A percentile compares a stretch with the other conserved stretches of the same genome.
phyloP scores from a whole-genome alignment of 2,797 vertebrate genomes.

The Eutrigla gurnardus region DNA sequence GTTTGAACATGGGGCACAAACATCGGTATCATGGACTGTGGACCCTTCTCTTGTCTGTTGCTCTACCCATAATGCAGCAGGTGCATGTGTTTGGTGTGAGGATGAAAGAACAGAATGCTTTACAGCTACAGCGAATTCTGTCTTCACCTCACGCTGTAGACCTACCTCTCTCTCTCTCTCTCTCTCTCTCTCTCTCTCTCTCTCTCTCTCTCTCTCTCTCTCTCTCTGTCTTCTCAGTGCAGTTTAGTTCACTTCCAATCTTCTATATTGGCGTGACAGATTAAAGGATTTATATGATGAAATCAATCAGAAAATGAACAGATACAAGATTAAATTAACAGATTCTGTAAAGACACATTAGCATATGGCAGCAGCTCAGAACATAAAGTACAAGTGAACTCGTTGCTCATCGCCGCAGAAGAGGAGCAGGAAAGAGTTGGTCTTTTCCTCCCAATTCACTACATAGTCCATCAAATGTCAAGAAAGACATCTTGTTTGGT shows the following conservation, averaged over 20 bases:
- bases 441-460: neutral
- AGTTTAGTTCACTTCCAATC: conserved; percentile 9
- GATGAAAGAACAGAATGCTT: too few species aligned
- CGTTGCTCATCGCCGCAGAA: neutral
- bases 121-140: too few species aligned
- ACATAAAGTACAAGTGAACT: neutral
- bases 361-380: neutral
- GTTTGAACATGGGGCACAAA: too few species aligned
- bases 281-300: conserved; percentile 3
- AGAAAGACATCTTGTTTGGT: neutral
- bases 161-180: neutral
- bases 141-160: too few species aligned
- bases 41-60: too few species aligned
- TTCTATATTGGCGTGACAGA: conserved; percentile 18
- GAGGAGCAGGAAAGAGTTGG: neutral
- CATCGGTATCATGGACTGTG: too few species aligned
- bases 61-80: too few species aligned
- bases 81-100: too few species aligned
- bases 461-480: neutral
- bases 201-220: neutral
- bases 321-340: conserved; percentile 37
- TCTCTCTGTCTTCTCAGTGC: neutral
- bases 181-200: neutral
- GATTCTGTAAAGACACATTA: conserved; percentile 13
- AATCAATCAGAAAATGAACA: conserved; percentile 17